Evolutionary conservation across 2,797 vertebrate genomes (phyloP), one percentile per base, ranked within the genome.

Genomic region (Spea hammondii): DNA sequence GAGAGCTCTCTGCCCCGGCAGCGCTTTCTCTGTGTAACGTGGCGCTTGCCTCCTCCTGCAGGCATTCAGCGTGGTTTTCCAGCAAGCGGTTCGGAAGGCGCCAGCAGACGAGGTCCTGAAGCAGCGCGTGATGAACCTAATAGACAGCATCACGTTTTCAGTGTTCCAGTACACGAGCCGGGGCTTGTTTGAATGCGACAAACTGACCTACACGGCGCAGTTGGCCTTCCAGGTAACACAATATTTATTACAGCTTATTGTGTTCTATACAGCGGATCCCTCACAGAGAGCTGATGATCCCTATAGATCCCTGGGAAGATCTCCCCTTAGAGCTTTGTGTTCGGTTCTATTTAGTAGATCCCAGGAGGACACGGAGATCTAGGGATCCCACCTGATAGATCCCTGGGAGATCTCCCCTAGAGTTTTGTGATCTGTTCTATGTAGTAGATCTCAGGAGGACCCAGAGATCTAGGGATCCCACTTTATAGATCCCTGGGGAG

Each of bases 141-240:
- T 92, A 0, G 96, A 98, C 88, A 97, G 91, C 92, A 94, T 99
- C 87, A 99, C 97, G 17, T 95, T 93, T 86, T 96, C 93, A 0
- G 90, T 94, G 65, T 98, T 95, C 89, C 96, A 97, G 87, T 97
- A 97, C 82, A 97, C 96, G 5, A 92, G 92, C 65, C 92, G 95
- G 0, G 96, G 95, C n/a, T 94, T 99, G 80, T 99, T 98, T 11
- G 95, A 99, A 87, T 92, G 93, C 66, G 95, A 99, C 88, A 96
- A 95, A 72, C 84, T 96, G 80, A 95, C 89, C 53, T 96, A 93
- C 86, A 92, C 86, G 0, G 88, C 93, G 47, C 95, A 95, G 86
- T 86, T 96, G 57, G 88, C 93, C 77, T 95, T 96, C 86, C 95
- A 95, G 93, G 94, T 95, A 88, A 49, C 0, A 12, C 5, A 54